These are phyloP conservation scores for Peromyscus melanophrys DNA, from an alignment of 2,797 vertebrate genomes.

Conservation along the genomic window DNA sequence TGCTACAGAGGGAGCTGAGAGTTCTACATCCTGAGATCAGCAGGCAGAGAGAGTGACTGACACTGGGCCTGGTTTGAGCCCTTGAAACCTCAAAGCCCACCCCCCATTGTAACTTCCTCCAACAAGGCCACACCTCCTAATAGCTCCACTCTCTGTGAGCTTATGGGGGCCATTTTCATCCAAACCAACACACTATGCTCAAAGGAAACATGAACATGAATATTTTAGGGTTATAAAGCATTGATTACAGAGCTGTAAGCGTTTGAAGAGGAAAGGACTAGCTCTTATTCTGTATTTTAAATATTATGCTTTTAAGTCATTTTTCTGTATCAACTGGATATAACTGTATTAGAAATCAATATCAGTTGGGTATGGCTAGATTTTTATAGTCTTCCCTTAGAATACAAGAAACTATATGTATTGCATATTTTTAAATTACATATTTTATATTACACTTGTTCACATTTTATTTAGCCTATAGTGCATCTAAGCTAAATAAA, in stretches of 20 bases:
- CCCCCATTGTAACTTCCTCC: neutral
- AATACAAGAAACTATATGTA: neutral
- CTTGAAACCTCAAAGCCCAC: neutral
- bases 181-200: neutral
- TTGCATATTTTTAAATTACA: neutral
- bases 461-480: neutral
- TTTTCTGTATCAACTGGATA: constrained; percentile 20
- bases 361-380: neutral
- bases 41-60: neutral
- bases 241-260: neutral
- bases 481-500: constrained; percentile 24
- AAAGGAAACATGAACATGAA: neutral
- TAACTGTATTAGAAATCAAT: neutral
- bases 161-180: neutral
- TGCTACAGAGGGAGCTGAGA: neutral
- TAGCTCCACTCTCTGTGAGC: too few species aligned
- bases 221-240: constrained; percentile 4
- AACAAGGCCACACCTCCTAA: neutral
- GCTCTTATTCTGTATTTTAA: neutral
- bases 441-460: neutral
- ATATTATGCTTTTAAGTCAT: constrained; percentile 2
- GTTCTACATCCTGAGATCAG: neutral
- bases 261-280: neutral
- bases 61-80: neutral
- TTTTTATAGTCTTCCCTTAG: constrained; percentile 10